Base-by-base conservation (phyloP, 37 sponge, comb jelly and placozoan species). In the Dysidea cf. avara region DNA sequence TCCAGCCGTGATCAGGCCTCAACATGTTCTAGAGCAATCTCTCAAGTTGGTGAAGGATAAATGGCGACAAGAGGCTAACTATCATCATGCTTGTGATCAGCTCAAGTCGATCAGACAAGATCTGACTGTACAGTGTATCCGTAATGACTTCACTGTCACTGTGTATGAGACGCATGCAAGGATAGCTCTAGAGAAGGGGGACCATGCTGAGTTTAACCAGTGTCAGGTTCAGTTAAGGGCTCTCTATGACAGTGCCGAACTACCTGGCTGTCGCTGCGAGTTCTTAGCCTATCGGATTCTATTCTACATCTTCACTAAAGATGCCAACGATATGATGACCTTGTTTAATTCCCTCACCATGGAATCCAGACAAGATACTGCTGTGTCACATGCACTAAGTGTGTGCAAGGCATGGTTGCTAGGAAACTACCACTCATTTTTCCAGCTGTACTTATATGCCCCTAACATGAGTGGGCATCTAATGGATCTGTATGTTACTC, bases 151-250 rank as follows among this genome's bases (percentile, higher is more conserved):
- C 57, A 88, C 99, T 14, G 96, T 98, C 14, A 53, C 76, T 26
- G 99, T 98, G 66, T 98, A 98, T 72, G 99, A 98, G 76, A 86
- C 87, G 17, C 99, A 98, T 66, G 99, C 85, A 4, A 70, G 99
- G 21, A 80, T 98, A 31, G 99, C 99, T 33, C 72, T 98, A 48
- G 86, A 95, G 75, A 90, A 90, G 81, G 86, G 90, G 39, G 99
- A 98, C 68, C 76, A 77, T 26, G 87, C 71, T 33, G 99, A 98
- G 72, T 98, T 95, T 75, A 98, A 94, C 69, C 99, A 98, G 78
- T 98, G 99, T 33, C 93, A 93, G 76, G 86, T 90, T 3, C 96
- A 92, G 66, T 80, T 98, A 3, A 90, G 72, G 67, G 76, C 75
- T 11, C 87, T 98, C 24, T 98, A 98, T 68, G 46, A 43, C 7